Conservation (phyloP, 2,113 vertebrate genomes). For the Sclerurus mexicanus region DNA sequence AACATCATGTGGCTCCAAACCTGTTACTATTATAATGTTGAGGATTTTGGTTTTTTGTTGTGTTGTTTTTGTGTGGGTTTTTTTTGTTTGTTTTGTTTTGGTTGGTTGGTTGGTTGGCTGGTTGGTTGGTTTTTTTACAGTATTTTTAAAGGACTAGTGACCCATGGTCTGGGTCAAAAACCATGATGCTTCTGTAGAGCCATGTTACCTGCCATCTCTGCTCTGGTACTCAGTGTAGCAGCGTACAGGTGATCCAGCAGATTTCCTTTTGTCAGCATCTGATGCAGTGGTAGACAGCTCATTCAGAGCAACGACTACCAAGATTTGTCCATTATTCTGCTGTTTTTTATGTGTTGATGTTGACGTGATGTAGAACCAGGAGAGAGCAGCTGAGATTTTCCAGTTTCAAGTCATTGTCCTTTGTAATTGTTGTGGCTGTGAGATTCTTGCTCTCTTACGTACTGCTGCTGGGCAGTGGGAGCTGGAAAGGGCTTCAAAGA, state of each 20-base stretch:
- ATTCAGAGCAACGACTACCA: rapidly evolving
- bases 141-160: background rate
- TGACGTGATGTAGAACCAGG: background rate
- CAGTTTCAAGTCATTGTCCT: background rate
- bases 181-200: rapidly evolving
- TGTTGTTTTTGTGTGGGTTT: no score
- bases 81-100: background rate
- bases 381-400: background rate
- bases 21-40: background rate
- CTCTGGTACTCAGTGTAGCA: background rate
- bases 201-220: background rate
- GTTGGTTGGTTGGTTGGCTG: no score
- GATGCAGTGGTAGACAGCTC: background rate
- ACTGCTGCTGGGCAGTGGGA: background rate
- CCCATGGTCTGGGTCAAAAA: background rate
- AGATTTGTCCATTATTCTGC: background rate
- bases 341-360: background rate
- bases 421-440: background rate
- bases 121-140: no score
- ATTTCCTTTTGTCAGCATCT: background rate
- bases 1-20: background rate
- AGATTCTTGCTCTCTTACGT: background rate
- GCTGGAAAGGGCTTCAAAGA: slow-evolving; percentile 44
- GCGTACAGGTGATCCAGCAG: rapidly evolving
- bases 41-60: background rate